Evolutionary conservation across 2,888 invertebrate genomes (phyloP), one percentile per base, ranked within the genome.

Genomic region (Bombyx huttoni): DNA sequence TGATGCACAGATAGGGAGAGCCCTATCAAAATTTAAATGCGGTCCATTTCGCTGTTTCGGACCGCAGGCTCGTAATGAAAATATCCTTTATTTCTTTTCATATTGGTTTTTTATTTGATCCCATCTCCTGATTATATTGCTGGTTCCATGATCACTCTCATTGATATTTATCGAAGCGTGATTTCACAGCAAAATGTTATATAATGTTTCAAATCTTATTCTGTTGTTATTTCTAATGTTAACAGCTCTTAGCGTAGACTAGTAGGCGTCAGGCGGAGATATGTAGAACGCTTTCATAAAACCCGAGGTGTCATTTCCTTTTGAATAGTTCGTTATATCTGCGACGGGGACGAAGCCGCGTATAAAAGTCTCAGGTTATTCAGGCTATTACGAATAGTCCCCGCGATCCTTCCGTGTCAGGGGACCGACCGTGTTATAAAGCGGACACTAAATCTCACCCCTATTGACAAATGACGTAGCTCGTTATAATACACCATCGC

Each of bases 281-380:
- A 73, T 70, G 71, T 73, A 62, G 62, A 24, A 24, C 57, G 66
- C 75, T 74, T 78, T 78, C 76, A 78, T 78, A 73, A 78, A 76
- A 75, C 68, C 73, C 70, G 67, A 78, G 75, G 78, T 76, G 80
- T 77, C 77, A 79, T 78, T 78, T 75, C 73, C 75, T 75, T 78
- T 68, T 79, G 77, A 78, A 79, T 78, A 78, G 78, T 78, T 79
- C 73, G 78, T 80, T 81, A 81, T 74, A 75, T 74, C 62, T 70
- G 64, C 62, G 65, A 62, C 56, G 57, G 62, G 65, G 55, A 61
- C 57, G 61, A 58, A 61, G 63, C 55, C 58, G 63, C 55, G 69
- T 67, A 70, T 73, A 70, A 70, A 70, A 73, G 73, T 77, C 69
- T 75, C 67, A 63, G 69, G 73, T 71, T 73, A 67, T 69, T 69